Evolutionary conservation across 1,140 invertebrate species (phyloP).

Genomic region (Plutomurus gul): DNA sequence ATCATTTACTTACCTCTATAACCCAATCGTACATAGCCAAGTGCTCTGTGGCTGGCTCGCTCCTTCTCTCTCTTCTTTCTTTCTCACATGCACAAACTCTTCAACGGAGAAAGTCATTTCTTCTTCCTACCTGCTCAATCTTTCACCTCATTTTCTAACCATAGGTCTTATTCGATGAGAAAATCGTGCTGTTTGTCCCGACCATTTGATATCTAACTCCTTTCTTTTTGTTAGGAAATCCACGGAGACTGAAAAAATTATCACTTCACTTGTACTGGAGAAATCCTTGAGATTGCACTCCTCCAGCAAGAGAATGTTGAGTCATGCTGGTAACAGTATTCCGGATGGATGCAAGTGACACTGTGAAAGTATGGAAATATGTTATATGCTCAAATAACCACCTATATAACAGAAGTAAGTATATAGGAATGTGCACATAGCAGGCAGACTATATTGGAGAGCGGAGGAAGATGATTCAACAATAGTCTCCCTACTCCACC

Average conservation of each 20-base stretch:
- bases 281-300: too few species aligned
- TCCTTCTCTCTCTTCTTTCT: neutral
- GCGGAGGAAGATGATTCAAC: conserved; percentile 3
- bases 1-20: too few species aligned
- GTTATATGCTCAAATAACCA: too few species aligned
- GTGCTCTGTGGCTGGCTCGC: too few species aligned
- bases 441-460: neutral
- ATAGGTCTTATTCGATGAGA: neutral
- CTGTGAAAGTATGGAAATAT: too few species aligned
- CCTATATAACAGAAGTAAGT: too few species aligned
- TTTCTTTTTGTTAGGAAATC: too few species aligned
- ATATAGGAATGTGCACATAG: neutral
- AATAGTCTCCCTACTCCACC: neutral
- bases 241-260: too few species aligned
- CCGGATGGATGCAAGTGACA: too few species aligned
- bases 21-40: neutral
- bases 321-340: too few species aligned
- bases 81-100: neutral
- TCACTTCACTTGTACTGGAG: too few species aligned
- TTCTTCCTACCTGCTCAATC: neutral
- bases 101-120: neutral
- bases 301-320: too few species aligned
- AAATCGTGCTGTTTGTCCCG: neutral
- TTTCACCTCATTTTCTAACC: neutral
- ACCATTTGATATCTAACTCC: neutral